Base-by-base conservation (phyloP, 1,140 invertebrate species). In the Matsumurasca onukii region DNA sequence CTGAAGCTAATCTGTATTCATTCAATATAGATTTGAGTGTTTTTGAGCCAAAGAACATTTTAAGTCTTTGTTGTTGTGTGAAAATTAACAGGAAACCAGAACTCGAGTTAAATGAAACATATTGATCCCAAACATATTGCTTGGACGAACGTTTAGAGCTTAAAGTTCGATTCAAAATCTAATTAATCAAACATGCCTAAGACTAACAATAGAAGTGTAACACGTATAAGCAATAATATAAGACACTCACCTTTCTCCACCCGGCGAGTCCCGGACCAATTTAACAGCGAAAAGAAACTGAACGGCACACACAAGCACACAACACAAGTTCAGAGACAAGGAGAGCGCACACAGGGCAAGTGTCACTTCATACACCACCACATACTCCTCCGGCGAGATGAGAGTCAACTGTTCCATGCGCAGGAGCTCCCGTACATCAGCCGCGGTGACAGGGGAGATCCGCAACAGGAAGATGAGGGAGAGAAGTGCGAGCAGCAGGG, bases 201-300 rank as follows among this genome's bases (percentile, higher is more conserved):
- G n/a, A n/a, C n/a, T n/a, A n/a, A n/a, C n/a, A n/a, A n/a, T n/a
- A n/a, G n/a, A n/a, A n/a, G n/a, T n/a, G n/a, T n/a, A n/a, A n/a
- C n/a, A n/a, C n/a, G n/a, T n/a, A n/a, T n/a, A n/a, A n/a, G n/a
- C n/a, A n/a, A n/a, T n/a, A n/a, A n/a, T n/a, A n/a, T 1, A 39
- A 9, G 34, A 39, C 9, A 69, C 73, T 77, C 77, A 80, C 84
- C 84, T 80, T 78, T 83, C 75, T 78, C 85, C 79, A 79, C 86
- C 77, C 81, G 87, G 78, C 76, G 83, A 88, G 31, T 91, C 89
- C 74, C 92, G 90, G 70, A 93, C 87, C 75, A 97, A 85, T 83
- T 95, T 96, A 66, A 95, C 91, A 27, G 93, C 91, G 78, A 96
- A 96, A 73, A 96, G 86, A 82, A 95, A 95, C 82, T 97, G 94